Base-by-base conservation (phyloP, 2,888 invertebrate species). In the Colletes collaris region DNA sequence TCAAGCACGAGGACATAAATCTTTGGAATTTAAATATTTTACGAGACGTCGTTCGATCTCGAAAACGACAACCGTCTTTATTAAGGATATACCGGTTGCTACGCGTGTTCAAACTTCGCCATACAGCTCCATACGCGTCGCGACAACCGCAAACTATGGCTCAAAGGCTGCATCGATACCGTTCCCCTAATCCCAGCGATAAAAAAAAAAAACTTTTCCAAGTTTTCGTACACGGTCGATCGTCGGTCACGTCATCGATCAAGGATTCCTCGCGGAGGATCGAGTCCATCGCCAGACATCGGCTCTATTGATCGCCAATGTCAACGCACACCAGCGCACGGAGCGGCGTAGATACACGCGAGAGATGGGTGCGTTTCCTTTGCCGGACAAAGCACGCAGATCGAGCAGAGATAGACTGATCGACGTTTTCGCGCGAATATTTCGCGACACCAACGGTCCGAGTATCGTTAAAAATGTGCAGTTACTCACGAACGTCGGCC, bases 231-330 rank as follows among this genome's bases (percentile, higher is more conserved):
- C 8, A 46, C 44, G 27, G 44, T 46, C 4, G 10, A 46, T 46
- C 8, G 10, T 46, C 44, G 10, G 44, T 46, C 8, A 46, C 8
- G 8, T 13, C 8, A 60, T 64, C 37, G 58, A 75, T 63, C 50
- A 27, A 52, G 16, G 40, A 50, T 63, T 35, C 13, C 11, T 6
- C n/a, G 50, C 11, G 3, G 27, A 60, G 10, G 40, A 60, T 79
- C 77, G 52, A 59, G 71, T 10, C n/a, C 19, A 64, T 76, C 87
- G 85, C 75, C 81, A 83, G 66, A 82, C 87, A 90, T 90, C 85
- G 76, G 86, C 88, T 89, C 87, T 91, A 91, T 91, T 91, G 91
- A 91, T 91, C 90, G 88, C 63, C 80, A 70, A 86, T 88, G 83
- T 81, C 76, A 84, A 82, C 77, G 79, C 82, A 83, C 81, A 85